Base-by-base conservation (phyloP, 1,140 invertebrate genomes). In the Aradophagus sp. region DNA sequence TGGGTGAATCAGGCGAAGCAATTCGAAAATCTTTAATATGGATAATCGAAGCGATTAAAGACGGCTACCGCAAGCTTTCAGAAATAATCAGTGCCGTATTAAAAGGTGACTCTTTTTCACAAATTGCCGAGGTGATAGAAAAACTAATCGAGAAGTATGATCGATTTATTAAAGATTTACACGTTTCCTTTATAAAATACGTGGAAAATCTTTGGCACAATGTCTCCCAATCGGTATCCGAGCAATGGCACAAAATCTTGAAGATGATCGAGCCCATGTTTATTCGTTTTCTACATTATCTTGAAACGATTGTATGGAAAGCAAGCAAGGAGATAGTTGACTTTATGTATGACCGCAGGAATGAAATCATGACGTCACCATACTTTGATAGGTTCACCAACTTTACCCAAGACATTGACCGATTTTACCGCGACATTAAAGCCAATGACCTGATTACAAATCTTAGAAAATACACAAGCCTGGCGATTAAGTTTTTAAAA, bases 1-100 rank as follows among this genome's bases (percentile, higher is more conserved):
- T 94, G 91, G 93, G 93, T 0, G 92, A 93, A 26, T 93, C 93
- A 0, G 92, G 92, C 5, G 87, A 92, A 72, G 92, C 91, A 0
- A 88, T 94, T 1, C 88, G 92, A 13, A 88, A 93, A 52, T 92
- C 91, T 42, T 86, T 94, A 1, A 83, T 90, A 0, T 93, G 91
- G 89, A 87, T 93, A 0, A 89, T 93, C 0, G 91, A 94, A 45
- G 89, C 90, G 1, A 86, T 93, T 0, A 93, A 93, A 77, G 87
- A 81, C 14, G 90, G 89, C 1, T 93, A 93, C 61, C 87, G 89
- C 26, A 92, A 92, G 66, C 80, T 91, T 1, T 84, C 90, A 5
- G 89, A 93, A 15, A 89, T 91, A 1, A 83, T 91, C 0, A 89
- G 87, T 13, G 88, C 89, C 1, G 80, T 93, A 11, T 79, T 94